phyloP scores from a whole-genome alignment of 2,113 vertebrate species.

The Bubo blakistoni region DNA sequence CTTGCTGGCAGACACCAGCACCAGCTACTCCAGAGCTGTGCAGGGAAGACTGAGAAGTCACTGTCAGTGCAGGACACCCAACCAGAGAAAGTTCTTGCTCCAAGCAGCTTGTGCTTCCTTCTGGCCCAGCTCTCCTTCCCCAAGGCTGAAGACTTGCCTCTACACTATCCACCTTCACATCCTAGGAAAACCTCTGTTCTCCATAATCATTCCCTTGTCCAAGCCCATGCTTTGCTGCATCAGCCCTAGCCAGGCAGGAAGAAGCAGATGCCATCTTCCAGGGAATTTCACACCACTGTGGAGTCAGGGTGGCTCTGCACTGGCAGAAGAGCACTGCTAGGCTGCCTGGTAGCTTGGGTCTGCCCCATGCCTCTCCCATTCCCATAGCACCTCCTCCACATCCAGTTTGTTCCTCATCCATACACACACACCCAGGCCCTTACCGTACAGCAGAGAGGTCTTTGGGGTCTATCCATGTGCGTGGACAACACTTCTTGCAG shows the following conservation, averaged over 20 bases:
- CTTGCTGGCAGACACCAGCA: not conserved
- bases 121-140: not conserved
- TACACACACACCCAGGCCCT: not conserved
- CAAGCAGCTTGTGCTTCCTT: not conserved
- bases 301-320: not conserved
- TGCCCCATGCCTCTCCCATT: not conserved
- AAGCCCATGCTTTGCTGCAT: not conserved
- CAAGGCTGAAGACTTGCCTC: not conserved
- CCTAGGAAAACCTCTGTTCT: not conserved
- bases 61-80: not conserved
- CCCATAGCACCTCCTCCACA: not conserved
- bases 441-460: slow-evolving; percentile 6
- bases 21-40: not conserved
- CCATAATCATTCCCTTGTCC: not conserved
- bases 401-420: not conserved
- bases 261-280: not conserved
- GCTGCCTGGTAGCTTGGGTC: not conserved
- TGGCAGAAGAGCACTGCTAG: not conserved
- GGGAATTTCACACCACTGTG: not conserved
- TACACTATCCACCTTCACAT: not conserved
- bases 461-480: not conserved
- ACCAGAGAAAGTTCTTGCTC: not conserved
- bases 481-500: not conserved
- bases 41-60: not conserved
- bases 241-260: not conserved